These are phyloP conservation scores for Crotophaga sulcirostris DNA, from an alignment of 2,113 vertebrate genomes.

Conservation along the genomic window DNA sequence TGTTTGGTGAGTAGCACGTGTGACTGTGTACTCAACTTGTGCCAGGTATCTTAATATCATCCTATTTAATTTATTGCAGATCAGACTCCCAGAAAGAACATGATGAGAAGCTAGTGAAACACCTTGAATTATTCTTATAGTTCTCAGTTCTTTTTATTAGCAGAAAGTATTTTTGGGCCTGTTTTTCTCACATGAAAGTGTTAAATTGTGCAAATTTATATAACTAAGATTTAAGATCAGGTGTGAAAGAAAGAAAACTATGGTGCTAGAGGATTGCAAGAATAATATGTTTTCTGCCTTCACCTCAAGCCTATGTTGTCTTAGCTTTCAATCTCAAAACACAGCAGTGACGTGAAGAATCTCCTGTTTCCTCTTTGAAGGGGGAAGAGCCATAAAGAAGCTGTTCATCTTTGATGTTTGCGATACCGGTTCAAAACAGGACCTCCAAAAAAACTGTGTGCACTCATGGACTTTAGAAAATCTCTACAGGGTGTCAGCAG, in stretches of 20 bases:
- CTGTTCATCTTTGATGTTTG: background rate
- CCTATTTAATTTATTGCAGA: background rate
- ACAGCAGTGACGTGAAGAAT: background rate
- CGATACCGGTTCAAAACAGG: background rate
- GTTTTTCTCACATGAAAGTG: background rate
- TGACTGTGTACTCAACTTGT: background rate
- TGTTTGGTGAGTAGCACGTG: background rate
- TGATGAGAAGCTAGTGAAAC: background rate
- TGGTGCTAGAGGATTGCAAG: background rate
- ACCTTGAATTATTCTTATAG: background rate
- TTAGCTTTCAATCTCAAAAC: background rate
- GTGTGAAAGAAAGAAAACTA: background rate
- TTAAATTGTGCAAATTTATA: background rate
- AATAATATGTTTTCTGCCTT: background rate
- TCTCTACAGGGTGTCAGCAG: background rate
- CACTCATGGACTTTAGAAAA: background rate
- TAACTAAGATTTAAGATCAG: background rate
- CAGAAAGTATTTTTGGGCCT: background rate
- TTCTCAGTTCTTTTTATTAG: background rate
- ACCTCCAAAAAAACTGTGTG: background rate
- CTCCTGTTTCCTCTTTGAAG: background rate
- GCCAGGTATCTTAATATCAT: background rate
- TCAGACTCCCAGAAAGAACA: background rate
- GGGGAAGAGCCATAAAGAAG: background rate
- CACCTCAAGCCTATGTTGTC: rapidly evolving